Evolutionary conservation across 2,888 invertebrate species (phyloP).

Genomic region (Helobdella robusta): DNA sequence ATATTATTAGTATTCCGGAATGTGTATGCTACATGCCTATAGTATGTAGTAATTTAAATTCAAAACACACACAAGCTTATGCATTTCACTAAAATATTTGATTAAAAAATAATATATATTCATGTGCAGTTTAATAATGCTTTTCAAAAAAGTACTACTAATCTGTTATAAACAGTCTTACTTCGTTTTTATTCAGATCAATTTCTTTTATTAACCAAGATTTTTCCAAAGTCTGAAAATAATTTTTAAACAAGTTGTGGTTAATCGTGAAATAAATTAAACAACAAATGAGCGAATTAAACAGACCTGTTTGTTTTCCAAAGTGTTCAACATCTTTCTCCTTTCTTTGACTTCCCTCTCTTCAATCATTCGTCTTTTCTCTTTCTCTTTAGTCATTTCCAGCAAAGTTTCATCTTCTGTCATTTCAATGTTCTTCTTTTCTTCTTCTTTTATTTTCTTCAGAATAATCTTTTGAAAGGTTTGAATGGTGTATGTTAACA

Average conservation of each 20-base stretch:
- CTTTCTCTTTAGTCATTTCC: not conserved
- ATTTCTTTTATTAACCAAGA: no score
- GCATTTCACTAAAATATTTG: no score
- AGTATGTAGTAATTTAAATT: no score
- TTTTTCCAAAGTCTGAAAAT: not conserved
- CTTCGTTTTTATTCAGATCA: no score
- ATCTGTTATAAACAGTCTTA: no score
- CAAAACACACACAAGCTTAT: no score
- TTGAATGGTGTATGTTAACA: not conserved
- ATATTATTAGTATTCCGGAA: no score
- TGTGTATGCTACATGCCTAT: no score
- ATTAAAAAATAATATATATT: no score
- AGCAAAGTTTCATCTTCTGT: conserved; percentile 9
- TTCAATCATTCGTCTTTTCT: conserved; percentile 12
- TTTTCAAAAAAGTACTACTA: no score
- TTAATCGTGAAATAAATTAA: not conserved
- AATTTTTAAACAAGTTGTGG: not conserved
- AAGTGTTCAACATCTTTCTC: not conserved
- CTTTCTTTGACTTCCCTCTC: conserved; percentile 10
- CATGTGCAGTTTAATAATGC: no score
- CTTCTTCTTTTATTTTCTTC: not conserved
- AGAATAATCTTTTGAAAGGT: not conserved
- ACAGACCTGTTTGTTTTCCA: not conserved
- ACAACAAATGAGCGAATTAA: not conserved
- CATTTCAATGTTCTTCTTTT: conserved; percentile 11